phyloP scores from a whole-genome alignment of 2,888 invertebrate species.

The Dryobotodes eremita region DNA sequence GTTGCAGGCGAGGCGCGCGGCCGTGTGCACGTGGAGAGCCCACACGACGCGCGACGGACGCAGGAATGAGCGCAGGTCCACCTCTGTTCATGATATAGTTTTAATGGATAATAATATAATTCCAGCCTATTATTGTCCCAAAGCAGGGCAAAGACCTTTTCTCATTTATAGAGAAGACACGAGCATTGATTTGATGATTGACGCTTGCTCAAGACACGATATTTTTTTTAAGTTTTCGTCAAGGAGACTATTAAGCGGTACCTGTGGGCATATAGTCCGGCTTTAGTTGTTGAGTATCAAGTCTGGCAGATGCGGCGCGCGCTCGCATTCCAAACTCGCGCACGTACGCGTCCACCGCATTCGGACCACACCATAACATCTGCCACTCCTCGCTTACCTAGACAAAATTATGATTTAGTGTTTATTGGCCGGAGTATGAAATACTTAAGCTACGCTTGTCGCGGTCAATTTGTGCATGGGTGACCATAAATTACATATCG shows the following conservation, averaged over 20 bases:
- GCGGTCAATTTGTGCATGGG: background rate
- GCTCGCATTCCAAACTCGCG: conserved; percentile 82
- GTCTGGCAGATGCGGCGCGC: conserved; percentile 75
- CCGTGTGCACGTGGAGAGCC: conserved; percentile 79
- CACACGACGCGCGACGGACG: conserved; percentile 77
- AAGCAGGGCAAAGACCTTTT: background rate
- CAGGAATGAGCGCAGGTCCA: conserved; percentile 82
- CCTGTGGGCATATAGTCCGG: conserved; percentile 78
- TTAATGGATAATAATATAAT: background rate
- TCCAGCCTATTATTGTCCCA: background rate
- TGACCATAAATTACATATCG: background rate
- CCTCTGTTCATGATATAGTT: conserved; percentile 71
- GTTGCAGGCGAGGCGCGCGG: conserved; percentile 66
- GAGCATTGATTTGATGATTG: background rate
- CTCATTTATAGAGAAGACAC: background rate
- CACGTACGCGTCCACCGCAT: conserved; percentile 77
- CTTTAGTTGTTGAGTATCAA: conserved; percentile 46
- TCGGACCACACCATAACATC: conserved; percentile 82
- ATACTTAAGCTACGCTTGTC: background rate
- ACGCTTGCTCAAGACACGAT: background rate
- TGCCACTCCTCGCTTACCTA: conserved; percentile 87
- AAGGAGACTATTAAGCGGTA: conserved; percentile 49
- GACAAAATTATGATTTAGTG: background rate
- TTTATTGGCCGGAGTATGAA: background rate
- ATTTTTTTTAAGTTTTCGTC: too few relatives aligned